phyloP scores from a whole-genome alignment of 1,140 invertebrate species.

The Diabrotica undecimpunctata region DNA sequence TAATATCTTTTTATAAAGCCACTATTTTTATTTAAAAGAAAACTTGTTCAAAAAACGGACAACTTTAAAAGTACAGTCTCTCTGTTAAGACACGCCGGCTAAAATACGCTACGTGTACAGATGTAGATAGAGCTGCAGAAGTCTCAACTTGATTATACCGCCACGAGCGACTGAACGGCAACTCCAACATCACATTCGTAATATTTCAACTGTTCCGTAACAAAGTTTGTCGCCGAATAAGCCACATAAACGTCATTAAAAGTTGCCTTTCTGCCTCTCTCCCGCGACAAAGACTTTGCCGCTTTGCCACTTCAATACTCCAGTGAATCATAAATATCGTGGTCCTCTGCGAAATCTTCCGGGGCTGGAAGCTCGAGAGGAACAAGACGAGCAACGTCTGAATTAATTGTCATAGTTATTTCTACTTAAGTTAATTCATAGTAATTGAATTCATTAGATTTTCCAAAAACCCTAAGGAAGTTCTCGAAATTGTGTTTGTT shows the following conservation, averaged over 20 bases:
- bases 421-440: too few species aligned
- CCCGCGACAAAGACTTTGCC: conserved; percentile 15
- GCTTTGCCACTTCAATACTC: conserved; percentile 22
- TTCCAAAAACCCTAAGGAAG: not conserved
- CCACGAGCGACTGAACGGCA: conserved; percentile 12
- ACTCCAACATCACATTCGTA: conserved; percentile 18
- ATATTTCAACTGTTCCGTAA: conserved; percentile 23
- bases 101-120: too few species aligned
- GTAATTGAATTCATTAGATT: not conserved
- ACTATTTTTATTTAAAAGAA: too few species aligned
- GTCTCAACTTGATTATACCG: conserved; percentile 12
- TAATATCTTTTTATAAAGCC: too few species aligned
- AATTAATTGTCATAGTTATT: conserved; percentile 19
- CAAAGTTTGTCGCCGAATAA: conserved; percentile 24
- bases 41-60: too few species aligned
- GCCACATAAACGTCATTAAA: conserved; percentile 29
- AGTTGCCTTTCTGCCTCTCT: conserved; percentile 20
- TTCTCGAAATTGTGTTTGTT: not conserved
- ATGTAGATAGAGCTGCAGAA: not conserved
- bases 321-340: conserved; percentile 25
- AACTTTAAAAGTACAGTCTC: too few species aligned
- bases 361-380: conserved; percentile 1
- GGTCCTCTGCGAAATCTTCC: conserved; percentile 6
- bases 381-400: not conserved
- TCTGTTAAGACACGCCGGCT: too few species aligned